phyloP scores from a whole-genome alignment of 2,113 vertebrate genomes.

The Zootoca vivipara region DNA sequence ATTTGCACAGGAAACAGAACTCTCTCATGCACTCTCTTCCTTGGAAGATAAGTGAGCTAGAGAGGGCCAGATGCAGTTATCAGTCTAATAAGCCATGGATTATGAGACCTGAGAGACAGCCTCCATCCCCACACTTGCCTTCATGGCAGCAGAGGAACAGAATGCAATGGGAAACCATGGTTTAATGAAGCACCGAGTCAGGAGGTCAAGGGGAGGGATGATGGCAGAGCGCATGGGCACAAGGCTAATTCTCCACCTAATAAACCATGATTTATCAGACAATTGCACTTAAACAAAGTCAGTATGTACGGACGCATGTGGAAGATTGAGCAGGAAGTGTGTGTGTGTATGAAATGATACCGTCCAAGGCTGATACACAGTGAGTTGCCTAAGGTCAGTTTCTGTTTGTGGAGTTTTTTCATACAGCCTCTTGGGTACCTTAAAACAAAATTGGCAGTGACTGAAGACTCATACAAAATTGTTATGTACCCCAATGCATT shows the following conservation, averaged over 20 bases:
- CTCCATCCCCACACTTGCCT: neutral
- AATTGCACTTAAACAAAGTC: neutral
- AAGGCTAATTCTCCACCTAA: neutral
- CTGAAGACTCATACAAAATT: neutral
- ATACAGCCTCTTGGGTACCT: neutral
- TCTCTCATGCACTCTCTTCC: neutral
- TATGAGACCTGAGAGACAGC: too few relatives aligned
- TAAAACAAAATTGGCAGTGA: too few relatives aligned
- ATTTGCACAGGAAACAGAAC: neutral
- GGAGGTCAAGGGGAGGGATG: neutral
- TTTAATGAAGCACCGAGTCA: neutral
- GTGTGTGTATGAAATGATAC: too few relatives aligned
- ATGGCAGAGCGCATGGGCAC: too few relatives aligned
- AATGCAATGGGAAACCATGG: neutral
- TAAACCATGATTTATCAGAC: neutral
- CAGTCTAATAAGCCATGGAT: neutral
- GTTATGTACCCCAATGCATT: neutral
- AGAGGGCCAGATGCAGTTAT: neutral
- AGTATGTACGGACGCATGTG: neutral
- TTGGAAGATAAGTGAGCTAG: neutral
- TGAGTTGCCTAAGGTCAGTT: neutral
- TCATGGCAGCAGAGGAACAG: neutral
- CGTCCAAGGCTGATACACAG: neutral
- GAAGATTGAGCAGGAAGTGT: too few relatives aligned
- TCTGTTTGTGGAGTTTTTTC: neutral